Conservation (phyloP, 2,888 invertebrate species). For the Troides helena region DNA sequence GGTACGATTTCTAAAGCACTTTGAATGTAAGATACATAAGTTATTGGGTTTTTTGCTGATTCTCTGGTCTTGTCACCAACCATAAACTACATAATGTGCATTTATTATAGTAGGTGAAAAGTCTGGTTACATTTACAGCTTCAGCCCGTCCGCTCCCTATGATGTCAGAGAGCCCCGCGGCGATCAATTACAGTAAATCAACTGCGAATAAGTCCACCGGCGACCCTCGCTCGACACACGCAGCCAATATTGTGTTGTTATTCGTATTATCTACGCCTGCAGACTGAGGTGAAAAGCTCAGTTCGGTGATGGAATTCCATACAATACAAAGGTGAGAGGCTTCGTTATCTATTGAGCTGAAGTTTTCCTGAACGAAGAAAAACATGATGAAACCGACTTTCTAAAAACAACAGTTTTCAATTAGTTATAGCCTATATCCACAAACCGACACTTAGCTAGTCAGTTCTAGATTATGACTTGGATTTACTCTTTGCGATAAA, state of each 20-base stretch:
- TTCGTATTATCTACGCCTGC: constrained; percentile 7
- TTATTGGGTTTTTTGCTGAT: background rate
- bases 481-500: too few species aligned
- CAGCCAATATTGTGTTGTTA: constrained; percentile 23
- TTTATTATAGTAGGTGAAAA: constrained; percentile 3
- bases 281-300: constrained; percentile 26
- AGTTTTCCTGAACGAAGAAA: too few species aligned
- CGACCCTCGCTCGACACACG: constrained; percentile 39
- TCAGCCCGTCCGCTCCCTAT: constrained; percentile 31
- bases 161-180: constrained; percentile 45
- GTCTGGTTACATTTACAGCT: constrained; percentile 12
- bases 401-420: too few species aligned
- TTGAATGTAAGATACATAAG: too few species aligned
- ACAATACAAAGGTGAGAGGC: too few species aligned
- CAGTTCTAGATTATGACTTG: too few species aligned
- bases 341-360: too few species aligned
- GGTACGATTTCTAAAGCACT: too few species aligned
- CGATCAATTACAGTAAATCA: constrained; percentile 66
- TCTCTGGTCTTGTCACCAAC: background rate
- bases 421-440: too few species aligned
- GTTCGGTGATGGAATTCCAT: too few species aligned
- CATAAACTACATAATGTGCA: background rate
- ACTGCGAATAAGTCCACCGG: constrained; percentile 50
- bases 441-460: too few species aligned
- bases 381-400: too few species aligned